Evolutionary conservation across 1,140 invertebrate genomes (phyloP), one percentile per base, ranked within the genome.

Genomic region (Nomia melanderi): DNA sequence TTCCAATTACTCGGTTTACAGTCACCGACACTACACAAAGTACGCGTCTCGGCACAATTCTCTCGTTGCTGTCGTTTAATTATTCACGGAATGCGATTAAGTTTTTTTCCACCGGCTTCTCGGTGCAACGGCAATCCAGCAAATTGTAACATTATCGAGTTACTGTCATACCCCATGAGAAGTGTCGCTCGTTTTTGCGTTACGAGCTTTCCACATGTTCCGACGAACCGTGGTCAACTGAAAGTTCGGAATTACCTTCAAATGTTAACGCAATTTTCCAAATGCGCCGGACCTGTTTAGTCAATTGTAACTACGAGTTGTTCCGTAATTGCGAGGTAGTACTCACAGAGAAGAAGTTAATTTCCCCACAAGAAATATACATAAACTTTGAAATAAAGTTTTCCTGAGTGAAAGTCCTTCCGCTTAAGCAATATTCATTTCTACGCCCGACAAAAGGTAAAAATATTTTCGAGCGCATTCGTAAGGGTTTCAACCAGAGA

Each of bases 161-260:
- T 50, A 50, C 47, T n/a, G 47, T 50, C 47, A 50, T 50, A 50
- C 47, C n/a, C 47, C 47, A 50, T 23, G 47, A 50, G 47, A 50
- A 50, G 17, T 50, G 47, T 50, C 47, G 47, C 47, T 23, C 20
- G 47, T 50, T 50, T 50, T 50, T 50, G 20, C 7, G 47, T 50
- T 20, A 23, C 47, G 47, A 50, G 47, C n/a, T 50, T 50, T 50
- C 47, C 47, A n/a, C 47, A 17, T 20, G 47, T 50, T n/a, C 47
- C 47, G 47, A n/a, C 47, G 47, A 44, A 17, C 47, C 47, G 47
- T 20, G 47, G 47, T n/a, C 47, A 50, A n/a, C 47, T 8, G 20
- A 50, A 50, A 2, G 17, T 50, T 50, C 47, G 1, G n/a, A 50
- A 50, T 50, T 50, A 50, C 47, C 47, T n/a, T 50, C n/a, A n/a